Base-by-base conservation (phyloP, 1,140 invertebrate species). In the Homarus americanus region DNA sequence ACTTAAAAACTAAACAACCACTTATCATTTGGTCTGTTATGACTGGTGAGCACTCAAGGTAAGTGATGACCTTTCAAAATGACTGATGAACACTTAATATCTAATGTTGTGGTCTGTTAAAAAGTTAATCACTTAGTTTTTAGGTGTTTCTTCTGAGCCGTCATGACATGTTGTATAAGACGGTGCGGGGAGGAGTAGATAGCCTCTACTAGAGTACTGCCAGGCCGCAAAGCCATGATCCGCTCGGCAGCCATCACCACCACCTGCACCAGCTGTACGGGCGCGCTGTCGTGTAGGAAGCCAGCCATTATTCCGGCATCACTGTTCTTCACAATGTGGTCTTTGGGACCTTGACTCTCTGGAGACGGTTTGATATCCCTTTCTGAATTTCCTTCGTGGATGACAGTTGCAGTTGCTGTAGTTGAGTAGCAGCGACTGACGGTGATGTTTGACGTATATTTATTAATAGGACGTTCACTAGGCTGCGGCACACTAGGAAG, bases 101-200 rank as follows among this genome's bases (percentile, higher is more conserved):
- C n/a, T n/a, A 49, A 7, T 49, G 7, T 32, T 32, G 7, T 69
- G 63, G 63, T 32, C 63, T 7, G 44, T 49, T 24, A 69, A 7
- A 7, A 24, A 0, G 1, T 63, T 49, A 28, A 44, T 82, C 49
- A 90, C 58, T 90, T 90, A 17, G 88, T 90, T 41, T 90, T 90
- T 32, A 87, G 63, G 49, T 87, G 89, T 53, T 82, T 91, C 58
- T 91, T 91, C 79, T 92, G 72, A 12, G 88, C 83, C 9, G 82
- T 91, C 89, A 91, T 91, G 38, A 91, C 89, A 34, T 91, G 89
- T 49, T 86, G 82, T 20, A 91, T 91, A 75, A 91, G 89, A 38
- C 89, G 82, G 41, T 91, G 89, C 4, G 89, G 83, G 1, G 89
- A 91, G 24, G 89, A 44, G 58, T 28, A 36, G 34, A 91, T 75